Evolutionary conservation across 2,113 vertebrate genomes (phyloP).

Genomic region (Ictidomys tridecemlineatus): DNA sequence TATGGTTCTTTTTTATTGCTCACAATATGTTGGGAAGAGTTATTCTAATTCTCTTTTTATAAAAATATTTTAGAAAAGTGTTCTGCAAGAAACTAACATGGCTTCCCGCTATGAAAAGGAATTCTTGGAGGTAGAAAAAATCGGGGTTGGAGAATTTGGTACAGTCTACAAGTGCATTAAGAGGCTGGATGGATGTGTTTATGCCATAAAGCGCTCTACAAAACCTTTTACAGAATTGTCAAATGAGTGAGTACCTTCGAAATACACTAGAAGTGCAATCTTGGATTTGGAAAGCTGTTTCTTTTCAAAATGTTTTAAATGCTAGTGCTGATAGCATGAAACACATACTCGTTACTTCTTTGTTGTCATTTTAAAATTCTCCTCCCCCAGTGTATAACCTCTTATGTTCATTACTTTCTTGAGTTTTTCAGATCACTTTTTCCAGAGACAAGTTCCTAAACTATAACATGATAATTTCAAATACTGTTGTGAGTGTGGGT

Average conservation of each 20-base stretch:
- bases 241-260: slow-evolving; percentile 93
- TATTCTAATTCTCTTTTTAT: slow-evolving; percentile 51
- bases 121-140: slow-evolving; percentile 95
- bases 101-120: slow-evolving; percentile 96
- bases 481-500: neutral
- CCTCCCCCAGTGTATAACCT: neutral
- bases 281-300: slow-evolving; percentile 13
- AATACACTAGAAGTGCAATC: neutral
- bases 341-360: neutral
- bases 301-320: slow-evolving; percentile 22
- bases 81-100: slow-evolving; percentile 92
- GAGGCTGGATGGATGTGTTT: slow-evolving; percentile 97
- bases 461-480: neutral
- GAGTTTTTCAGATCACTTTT: neutral
- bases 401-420: slow-evolving; percentile 12
- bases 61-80: slow-evolving; percentile 89
- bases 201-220: slow-evolving; percentile 96
- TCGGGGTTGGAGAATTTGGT: slow-evolving; percentile 96
- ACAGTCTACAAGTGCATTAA: slow-evolving; percentile 97
- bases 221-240: slow-evolving; percentile 92
- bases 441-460: neutral
- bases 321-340: neutral
- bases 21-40: neutral
- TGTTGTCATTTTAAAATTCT: neutral
- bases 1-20: neutral